Percentiles rank a stretch among this genome's conserved stretches.
phyloP scores from a whole-genome alignment of 2,113 vertebrate genomes.

The Mus pahari region DNA sequence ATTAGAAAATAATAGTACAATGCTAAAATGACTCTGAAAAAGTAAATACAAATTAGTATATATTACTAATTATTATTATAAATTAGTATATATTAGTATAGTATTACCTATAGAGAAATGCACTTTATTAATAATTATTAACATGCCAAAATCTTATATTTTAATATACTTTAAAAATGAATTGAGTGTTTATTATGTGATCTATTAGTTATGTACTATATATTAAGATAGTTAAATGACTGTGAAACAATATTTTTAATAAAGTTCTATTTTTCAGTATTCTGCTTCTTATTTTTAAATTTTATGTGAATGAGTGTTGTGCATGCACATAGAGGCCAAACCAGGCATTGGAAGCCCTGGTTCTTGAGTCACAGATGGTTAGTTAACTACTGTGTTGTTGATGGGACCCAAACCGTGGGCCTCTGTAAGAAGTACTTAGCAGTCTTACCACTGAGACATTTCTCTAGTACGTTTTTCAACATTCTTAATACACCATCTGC shows the following conservation, averaged over 20 bases:
- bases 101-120: background rate
- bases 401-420: background rate
- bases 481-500: slow-evolving; percentile 20
- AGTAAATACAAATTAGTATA: background rate
- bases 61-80: no score
- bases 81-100: background rate
- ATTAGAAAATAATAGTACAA: background rate
- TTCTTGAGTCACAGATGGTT: background rate
- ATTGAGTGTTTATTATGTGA: no score
- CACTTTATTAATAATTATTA: background rate
- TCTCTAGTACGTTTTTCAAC: background rate
- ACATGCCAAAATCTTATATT: background rate
- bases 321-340: background rate
- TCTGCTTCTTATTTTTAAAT: background rate
- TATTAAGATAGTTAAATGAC: background rate
- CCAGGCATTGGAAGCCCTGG: background rate
- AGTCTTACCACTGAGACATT: background rate
- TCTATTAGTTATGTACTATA: background rate
- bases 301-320: background rate
- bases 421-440: background rate
- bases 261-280: background rate
- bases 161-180: background rate
- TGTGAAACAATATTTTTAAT: no score
- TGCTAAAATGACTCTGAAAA: background rate
- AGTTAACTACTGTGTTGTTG: background rate